Conservation (phyloP, 2,113 vertebrate species). For the Xiphophorus couchianus region DNA sequence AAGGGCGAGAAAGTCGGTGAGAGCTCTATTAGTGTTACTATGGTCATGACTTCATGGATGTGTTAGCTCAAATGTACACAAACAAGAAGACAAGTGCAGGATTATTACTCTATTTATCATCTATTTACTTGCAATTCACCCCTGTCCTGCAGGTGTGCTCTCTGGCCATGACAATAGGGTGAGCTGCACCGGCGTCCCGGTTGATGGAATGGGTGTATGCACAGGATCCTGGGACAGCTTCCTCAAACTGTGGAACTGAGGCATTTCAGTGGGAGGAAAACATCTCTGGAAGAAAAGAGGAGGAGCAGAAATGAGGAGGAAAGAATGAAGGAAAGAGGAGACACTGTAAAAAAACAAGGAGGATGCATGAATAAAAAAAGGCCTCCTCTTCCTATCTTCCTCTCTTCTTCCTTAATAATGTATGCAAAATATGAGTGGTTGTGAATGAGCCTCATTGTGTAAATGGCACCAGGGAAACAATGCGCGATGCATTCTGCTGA, state of each 20-base stretch:
- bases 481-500: constrained; percentile 30
- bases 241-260: constrained; percentile 87
- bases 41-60: background rate
- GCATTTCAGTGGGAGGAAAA: background rate
- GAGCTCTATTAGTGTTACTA: constrained; percentile 35
- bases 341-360: constrained; percentile 4
- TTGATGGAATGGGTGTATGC: constrained; percentile 95
- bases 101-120: background rate
- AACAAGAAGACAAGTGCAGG: background rate
- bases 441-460: constrained; percentile 38
- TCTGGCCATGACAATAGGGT: constrained; percentile 98
- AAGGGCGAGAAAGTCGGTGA: constrained; percentile 95
- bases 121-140: no score
- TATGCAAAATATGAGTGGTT: constrained; percentile 44
- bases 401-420: constrained; percentile 43
- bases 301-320: constrained; percentile 9
- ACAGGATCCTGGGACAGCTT: constrained; percentile 99
- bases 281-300: constrained; percentile 1
- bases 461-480: constrained; percentile 48
- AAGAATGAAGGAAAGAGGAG: constrained; percentile 1
- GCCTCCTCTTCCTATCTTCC: constrained; percentile 32
- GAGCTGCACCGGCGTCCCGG: constrained; percentile 95
- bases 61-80: background rate
- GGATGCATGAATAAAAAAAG: background rate
- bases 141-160: constrained; percentile 85